Evolutionary conservation across 2,113 vertebrate species (phyloP), one percentile per base, ranked within the genome.

Genomic region (Pseudopodoces humilis): DNA sequence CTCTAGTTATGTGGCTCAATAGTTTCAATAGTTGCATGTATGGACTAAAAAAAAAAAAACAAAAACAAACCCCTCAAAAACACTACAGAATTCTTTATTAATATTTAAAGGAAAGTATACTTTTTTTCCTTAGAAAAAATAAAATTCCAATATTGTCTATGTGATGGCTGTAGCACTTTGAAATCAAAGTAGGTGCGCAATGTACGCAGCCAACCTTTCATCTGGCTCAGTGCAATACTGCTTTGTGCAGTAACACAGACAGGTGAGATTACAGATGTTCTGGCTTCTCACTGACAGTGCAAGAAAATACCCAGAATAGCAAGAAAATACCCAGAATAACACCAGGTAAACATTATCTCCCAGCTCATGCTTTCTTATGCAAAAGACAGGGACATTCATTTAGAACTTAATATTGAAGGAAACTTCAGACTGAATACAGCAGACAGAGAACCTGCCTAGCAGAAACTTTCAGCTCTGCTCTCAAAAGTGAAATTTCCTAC

Each of bases 381-480:
- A 82, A 94, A 97, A 74, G 82, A 44, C 30, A 85, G 71, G 95
- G 65, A 55, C 12, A 1, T 19, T 47, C 35, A 83, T 65, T 60
- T 93, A 46, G 69, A 86, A 87, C 33, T 49, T 44, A 33, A 71
- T 33, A 71, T 72, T 72, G 72, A 80, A 53, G 16, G 30, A 79
- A 88, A 74, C 41, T 65, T 76, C 67, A 77, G 33, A 46, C 65
- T 28, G 33, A 96, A 74, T 56, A 70, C 41, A 50, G 33, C 21
- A 92, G 24, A 69, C 20, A 0, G 9, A 91, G 79, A 79, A 93
- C 56, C 35, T 64, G 85, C 79, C 69, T 84, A 84, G 91, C 58
- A 93, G 65, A 87, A 96, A 96, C 94, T 97, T 95, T 96, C 71
- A 96, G 75, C 39, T 87, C 41, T 79, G 76, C 41, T 83, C 79